Evolutionary conservation across 2,113 vertebrate genomes (phyloP), one percentile per base, ranked within the genome.

Genomic region (Sinocyclocheilus anophthalmus): DNA sequence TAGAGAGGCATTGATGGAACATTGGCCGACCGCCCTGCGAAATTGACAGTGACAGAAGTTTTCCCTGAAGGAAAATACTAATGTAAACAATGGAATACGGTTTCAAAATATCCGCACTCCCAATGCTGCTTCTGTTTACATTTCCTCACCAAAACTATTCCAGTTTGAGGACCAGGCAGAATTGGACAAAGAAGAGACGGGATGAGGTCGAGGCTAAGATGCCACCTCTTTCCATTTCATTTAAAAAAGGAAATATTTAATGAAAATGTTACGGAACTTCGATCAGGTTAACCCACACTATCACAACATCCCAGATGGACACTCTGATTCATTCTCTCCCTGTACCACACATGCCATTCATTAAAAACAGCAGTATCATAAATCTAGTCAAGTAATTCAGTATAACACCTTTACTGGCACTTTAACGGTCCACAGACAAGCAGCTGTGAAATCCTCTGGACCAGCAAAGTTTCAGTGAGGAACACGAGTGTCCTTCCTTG

Each of bases 31-130:
- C 55, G 91, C 90, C 91, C 85, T 88, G 55, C 91, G 87, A 91
- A 94, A 94, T 93, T 94, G 92, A 90, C 92, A 92, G 91, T 92
- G 94, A 94, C 94, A 94, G 94, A 93, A 92, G 92, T 93, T 93
- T 94, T 94, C 94, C 93, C 93, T 90, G 69, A 91, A 92, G 94
- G 90, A 90, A 90, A 93, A 94, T 93, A 92, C 93, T 91, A 94
- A 93, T 92, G 91, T 92, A 94, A 94, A 94, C 93, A 94, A 77
- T 73, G 88, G 90, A 92, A 92, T 93, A 91, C 76, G 93, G 93
- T 92, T 91, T 90, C 90, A 93, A 93, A 93, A 93, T 93, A 94
- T 78, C 50, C 77, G 89, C 8, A 89, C 90, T 91, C 90, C 91
- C 92, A 93, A 91, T 90, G 83, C 91, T 90, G 92, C 92, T 83